Conservation (phyloP, 2,113 vertebrate species). For the Gymnogyps californianus region DNA sequence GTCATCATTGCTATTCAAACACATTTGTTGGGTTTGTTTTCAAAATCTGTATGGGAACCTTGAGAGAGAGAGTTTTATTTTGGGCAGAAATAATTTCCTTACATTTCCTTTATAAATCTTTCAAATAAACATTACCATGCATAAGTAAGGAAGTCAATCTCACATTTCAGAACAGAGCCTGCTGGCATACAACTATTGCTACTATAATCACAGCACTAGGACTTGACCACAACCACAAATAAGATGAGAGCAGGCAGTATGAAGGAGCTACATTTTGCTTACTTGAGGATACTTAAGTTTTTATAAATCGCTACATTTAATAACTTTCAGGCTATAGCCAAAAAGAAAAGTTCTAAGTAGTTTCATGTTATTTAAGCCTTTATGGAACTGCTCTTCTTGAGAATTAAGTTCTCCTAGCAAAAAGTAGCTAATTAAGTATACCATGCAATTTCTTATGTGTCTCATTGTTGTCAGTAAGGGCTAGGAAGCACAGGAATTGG, state of each 20-base stretch:
- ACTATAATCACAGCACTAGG: not conserved
- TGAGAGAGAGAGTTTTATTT: constrained; percentile 14
- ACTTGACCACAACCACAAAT: not conserved
- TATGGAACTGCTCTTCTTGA: not conserved
- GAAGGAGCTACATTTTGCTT: not conserved
- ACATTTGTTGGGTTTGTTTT: not conserved
- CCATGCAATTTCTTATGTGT: not conserved
- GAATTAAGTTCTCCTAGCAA: not conserved
- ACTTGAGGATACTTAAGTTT: not conserved
- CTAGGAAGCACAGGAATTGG: not conserved
- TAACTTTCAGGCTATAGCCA: not conserved
- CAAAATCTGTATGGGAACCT: constrained; percentile 15
- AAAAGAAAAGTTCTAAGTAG: not conserved
- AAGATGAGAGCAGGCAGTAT: not conserved
- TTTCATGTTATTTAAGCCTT: not conserved
- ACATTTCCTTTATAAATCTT: not conserved
- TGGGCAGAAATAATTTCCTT: constrained; percentile 3
- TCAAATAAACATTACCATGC: not conserved
- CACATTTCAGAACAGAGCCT: not conserved
- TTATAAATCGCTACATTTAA: not conserved
- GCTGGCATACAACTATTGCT: not conserved
- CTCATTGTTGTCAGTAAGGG: not conserved
- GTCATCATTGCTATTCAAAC: not conserved
- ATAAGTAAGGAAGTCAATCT: not conserved
- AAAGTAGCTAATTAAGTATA: not conserved